Percentiles rank a stretch among this genome's conserved stretches.
phyloP scores from a whole-genome alignment of 2,888 invertebrate species.

The Lasioglossum figueresi region DNA sequence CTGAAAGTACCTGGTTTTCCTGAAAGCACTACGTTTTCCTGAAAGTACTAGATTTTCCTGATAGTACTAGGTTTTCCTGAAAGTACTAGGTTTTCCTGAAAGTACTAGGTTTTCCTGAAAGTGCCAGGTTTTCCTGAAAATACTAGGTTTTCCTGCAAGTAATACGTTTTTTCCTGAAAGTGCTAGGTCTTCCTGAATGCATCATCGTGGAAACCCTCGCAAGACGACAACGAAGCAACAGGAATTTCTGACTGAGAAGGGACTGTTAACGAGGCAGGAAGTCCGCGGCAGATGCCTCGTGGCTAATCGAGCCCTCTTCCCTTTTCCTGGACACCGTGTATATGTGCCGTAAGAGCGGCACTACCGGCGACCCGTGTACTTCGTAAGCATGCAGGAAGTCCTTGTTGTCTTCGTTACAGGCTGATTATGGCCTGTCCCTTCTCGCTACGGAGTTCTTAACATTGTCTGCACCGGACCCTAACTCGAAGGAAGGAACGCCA shows the following conservation, averaged over 20 bases:
- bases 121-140: too few species aligned
- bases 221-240: neutral
- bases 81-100: too few species aligned
- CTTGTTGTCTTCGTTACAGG: slow-evolving; percentile 80
- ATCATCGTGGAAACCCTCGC: neutral
- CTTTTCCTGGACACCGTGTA: slow-evolving; percentile 48
- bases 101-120: too few species aligned
- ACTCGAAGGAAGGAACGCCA: neutral
- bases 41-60: too few species aligned
- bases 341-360: slow-evolving; percentile 19
- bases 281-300: neutral
- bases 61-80: too few species aligned
- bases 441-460: slow-evolving; percentile 61
- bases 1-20: too few species aligned
- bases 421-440: slow-evolving; percentile 72
- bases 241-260: neutral
- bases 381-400: slow-evolving; percentile 76
- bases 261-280: neutral
- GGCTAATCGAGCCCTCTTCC: neutral
- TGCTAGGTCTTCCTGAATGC: neutral
- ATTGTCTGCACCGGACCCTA: slow-evolving; percentile 29
- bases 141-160: too few species aligned
- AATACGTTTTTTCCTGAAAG: neutral
- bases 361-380: slow-evolving; percentile 43
- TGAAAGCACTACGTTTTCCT: too few species aligned